phyloP scores from a whole-genome alignment of 1,140 invertebrate species.

The Maniola jurtina region DNA sequence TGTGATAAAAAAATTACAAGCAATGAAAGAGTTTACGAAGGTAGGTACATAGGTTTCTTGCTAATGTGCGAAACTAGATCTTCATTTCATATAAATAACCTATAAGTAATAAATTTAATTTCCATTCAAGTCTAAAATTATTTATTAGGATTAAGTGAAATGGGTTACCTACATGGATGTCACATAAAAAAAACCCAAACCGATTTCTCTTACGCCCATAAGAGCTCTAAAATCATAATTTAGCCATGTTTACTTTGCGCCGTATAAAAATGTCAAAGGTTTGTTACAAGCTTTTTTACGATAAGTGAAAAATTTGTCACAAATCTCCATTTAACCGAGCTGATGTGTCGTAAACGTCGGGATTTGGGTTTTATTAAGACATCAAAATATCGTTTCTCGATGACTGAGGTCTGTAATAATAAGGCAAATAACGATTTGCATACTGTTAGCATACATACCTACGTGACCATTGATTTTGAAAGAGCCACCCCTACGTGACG shows the following conservation, averaged over 20 bases:
- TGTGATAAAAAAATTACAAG: too few species aligned
- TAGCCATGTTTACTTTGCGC: slow-evolving; percentile 11
- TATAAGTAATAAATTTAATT: too few species aligned
- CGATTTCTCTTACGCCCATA: slow-evolving; percentile 2
- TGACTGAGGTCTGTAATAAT: slow-evolving; percentile 2
- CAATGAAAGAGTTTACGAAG: too few species aligned
- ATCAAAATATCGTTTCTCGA: slow-evolving; percentile 24
- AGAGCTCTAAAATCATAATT: slow-evolving; percentile 15
- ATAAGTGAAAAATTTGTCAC: slow-evolving; percentile 23
- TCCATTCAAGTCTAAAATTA: too few species aligned
- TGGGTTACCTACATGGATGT: neutral
- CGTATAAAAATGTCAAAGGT: slow-evolving; percentile 20
- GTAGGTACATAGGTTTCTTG: too few species aligned
- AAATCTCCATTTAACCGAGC: slow-evolving; percentile 21
- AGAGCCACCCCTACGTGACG: too few species aligned
- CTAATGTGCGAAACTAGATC: too few species aligned
- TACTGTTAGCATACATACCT: slow-evolving; percentile 13
- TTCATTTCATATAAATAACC: too few species aligned
- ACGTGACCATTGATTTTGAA: too few species aligned
- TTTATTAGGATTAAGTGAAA: neutral
- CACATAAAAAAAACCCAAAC: neutral
- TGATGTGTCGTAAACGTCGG: slow-evolving; percentile 24
- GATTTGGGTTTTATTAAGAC: slow-evolving; percentile 28
- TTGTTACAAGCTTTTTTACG: slow-evolving; percentile 23
- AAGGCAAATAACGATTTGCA: slow-evolving; percentile 25